A percentile compares a stretch with the other conserved stretches of the same genome.
Conservation (phyloP, 2,888 invertebrate genomes). For the Oconnorella tubifera region DNA sequence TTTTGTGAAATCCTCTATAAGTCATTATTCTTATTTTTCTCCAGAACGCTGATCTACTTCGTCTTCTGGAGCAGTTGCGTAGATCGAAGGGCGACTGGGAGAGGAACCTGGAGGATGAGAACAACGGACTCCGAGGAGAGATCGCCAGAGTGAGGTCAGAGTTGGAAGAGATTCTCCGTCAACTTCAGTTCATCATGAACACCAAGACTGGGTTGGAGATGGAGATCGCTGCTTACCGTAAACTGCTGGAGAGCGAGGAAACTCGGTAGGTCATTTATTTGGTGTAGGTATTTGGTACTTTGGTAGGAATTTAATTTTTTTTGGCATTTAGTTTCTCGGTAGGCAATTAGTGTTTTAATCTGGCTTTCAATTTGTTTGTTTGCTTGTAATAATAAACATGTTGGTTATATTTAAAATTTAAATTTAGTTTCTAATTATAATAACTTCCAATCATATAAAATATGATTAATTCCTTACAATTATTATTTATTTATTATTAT, state of each 20-base stretch:
- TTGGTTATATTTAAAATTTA: no score
- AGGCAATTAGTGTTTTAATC: no score
- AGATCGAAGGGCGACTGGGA: conserved; percentile 58
- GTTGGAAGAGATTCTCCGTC: conserved; percentile 54
- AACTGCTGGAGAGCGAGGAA: conserved; percentile 61
- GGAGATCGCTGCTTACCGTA: conserved; percentile 62
- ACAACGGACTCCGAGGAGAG: conserved; percentile 47
- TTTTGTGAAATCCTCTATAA: no score
- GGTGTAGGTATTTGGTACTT: neutral
- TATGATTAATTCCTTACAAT: no score
- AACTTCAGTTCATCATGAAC: conserved; percentile 55
- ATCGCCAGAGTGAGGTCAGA: conserved; percentile 49
- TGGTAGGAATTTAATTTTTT: no score
- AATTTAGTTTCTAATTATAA: no score
- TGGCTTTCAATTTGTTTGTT: no score
- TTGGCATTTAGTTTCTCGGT: no score
- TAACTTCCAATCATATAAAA: no score
- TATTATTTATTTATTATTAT: no score
- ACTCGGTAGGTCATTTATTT: conserved; percentile 56
- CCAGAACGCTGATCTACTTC: conserved; percentile 58
- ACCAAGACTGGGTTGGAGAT: conserved; percentile 61
- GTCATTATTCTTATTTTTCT: neutral
- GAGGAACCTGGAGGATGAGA: conserved; percentile 57
- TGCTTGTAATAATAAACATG: no score
- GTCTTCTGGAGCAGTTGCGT: conserved; percentile 57